These are phyloP conservation scores for Zaprionus ghesquierei DNA, from an alignment of 1,140 invertebrate genomes.

Conservation along the genomic window DNA sequence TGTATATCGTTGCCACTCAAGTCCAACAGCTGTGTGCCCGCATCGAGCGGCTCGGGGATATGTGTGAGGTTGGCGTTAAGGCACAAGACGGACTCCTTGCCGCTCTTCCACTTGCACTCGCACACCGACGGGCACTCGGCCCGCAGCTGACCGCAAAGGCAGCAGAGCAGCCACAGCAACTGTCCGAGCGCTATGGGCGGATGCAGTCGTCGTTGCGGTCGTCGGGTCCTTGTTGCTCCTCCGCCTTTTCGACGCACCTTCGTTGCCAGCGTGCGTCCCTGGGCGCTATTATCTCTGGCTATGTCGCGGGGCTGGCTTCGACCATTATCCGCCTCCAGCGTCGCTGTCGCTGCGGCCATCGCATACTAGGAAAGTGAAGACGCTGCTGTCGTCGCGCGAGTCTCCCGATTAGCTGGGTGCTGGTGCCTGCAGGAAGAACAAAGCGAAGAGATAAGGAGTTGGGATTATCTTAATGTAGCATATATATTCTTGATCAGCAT, in stretches of 20 bases:
- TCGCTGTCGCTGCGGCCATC: conserved; percentile 58
- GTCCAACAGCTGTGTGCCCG: conserved; percentile 90
- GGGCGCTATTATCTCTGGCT: conserved; percentile 67
- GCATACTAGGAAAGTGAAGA: conserved; percentile 55
- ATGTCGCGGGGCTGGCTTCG: conserved; percentile 53
- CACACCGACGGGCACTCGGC: conserved; percentile 88
- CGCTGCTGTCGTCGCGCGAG: neutral
- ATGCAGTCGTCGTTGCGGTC: conserved; percentile 57
- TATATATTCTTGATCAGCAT: too few relatives aligned
- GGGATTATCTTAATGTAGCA: too few relatives aligned
- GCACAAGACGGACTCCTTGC: conserved; percentile 92
- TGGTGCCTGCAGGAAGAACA: conserved; percentile 12
- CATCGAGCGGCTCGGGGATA: conserved; percentile 87
- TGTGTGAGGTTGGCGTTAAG: conserved; percentile 87
- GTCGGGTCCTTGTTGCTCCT: conserved; percentile 12
- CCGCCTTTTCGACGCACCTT: conserved; percentile 71
- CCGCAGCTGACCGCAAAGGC: conserved; percentile 55
- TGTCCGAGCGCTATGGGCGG: conserved; percentile 63
- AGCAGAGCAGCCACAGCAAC: conserved; percentile 72
- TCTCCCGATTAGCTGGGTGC: conserved; percentile 18
- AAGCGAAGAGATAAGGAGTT: too few relatives aligned
- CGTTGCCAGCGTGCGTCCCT: conserved; percentile 60
- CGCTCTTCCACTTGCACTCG: conserved; percentile 93
- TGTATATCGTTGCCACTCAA: conserved; percentile 88
- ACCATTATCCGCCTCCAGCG: conserved; percentile 38